Evolutionary conservation across 2,113 vertebrate species (phyloP).

Genomic region (Tinamus guttatus): DNA sequence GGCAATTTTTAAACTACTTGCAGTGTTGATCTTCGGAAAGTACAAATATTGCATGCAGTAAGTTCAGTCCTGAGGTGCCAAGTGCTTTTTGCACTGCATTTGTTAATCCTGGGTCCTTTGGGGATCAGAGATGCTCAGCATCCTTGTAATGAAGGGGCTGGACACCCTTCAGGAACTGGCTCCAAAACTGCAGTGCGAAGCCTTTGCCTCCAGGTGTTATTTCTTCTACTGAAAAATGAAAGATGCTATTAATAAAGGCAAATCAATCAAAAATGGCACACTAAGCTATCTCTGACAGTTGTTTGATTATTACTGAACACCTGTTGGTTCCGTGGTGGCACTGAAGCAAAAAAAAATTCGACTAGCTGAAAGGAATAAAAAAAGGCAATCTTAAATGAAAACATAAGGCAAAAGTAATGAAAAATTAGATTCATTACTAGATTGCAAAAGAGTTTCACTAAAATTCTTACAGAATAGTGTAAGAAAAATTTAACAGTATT

Average conservation of each 20-base stretch:
- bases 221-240: constrained; percentile 3
- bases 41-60: not conserved
- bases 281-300: not conserved
- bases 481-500: not conserved
- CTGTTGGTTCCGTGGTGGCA: not conserved
- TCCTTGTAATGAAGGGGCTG: not conserved
- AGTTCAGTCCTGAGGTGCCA: not conserved
- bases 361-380: not conserved
- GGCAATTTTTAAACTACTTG: not conserved
- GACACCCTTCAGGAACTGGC: not conserved
- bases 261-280: not conserved
- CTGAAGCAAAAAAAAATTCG: not conserved
- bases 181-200: not conserved
- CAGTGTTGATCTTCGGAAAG: not conserved
- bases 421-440: not conserved
- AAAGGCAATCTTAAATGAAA: not conserved
- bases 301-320: not conserved
- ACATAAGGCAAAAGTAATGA: not conserved
- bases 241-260: not conserved
- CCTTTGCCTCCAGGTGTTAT: not conserved
- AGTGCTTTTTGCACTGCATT: not conserved
- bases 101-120: not conserved
- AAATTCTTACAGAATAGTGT: not conserved
- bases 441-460: not conserved
- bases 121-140: not conserved